Base-by-base conservation (phyloP, 1,140 invertebrate species). In the Drosophila repletoides region DNA sequence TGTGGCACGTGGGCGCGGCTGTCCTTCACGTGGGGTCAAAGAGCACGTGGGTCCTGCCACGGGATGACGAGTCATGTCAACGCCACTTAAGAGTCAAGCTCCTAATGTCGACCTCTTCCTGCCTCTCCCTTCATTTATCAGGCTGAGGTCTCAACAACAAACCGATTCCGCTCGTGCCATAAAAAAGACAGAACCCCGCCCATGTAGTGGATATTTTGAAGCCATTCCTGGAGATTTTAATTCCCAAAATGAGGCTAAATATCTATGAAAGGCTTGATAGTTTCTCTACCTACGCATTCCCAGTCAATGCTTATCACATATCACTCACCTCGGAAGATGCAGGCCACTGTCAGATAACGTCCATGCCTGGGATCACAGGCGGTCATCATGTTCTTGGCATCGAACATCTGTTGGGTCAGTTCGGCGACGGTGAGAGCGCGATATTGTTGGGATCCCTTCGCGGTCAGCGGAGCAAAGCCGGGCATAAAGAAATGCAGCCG, bases 401-500 rank as follows among this genome's bases (percentile, higher is more conserved):
- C 95, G 91, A 98, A 96, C 97, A 98, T 97, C 90, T 98, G 96
- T 84, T 96, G 93, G 2, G 96, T 97, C 14, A 98, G 91, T 90
- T 98, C 96, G 15, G 97, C 95, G 1, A 98, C 97, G 5, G 97
- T 95, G 1, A 96, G 91, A 0, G 96, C 95, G 59, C 95, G 92
- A 91, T 98, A 98, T 59, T 96, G 95, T 80, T 96, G 95, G 69
- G 93, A 94, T 7, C 96, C 94, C 70, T 97, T 93, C 33, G 97
- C 96, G 9, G 97, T 98, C 0, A 99, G 92, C 6, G 98, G 97
- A 5, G 97, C 97, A 90, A 98, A 99, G 7, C 97, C 97, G 26
- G 97, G 97, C 94, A 98, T 98, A 91, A 98, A 99, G 93, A 99
- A 99, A 91, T 99, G 97, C 19, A 99, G 93, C 87, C 98, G 94